phyloP scores from a whole-genome alignment of 2,797 vertebrate genomes.

The Acestrorhynchus altus region DNA sequence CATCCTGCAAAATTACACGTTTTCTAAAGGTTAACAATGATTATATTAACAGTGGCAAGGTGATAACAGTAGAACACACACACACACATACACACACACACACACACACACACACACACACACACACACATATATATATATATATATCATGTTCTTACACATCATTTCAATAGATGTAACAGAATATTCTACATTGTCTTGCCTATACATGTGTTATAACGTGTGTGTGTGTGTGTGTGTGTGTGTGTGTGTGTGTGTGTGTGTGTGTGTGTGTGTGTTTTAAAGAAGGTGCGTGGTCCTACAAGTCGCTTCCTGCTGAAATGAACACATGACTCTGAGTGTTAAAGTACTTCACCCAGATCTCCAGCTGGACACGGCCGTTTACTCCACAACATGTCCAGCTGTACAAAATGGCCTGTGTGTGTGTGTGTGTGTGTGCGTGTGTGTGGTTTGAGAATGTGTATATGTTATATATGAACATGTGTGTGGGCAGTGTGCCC shows the following conservation, averaged over 20 bases:
- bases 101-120: no score
- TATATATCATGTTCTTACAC: no score
- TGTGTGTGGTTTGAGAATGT: not conserved
- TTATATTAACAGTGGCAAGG: no score
- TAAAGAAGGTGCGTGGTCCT: not conserved
- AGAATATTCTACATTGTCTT: no score
- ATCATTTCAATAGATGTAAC: no score
- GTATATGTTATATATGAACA: slow-evolving; percentile 20
- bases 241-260: not conserved
- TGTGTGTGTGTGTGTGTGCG: slow-evolving; percentile 46
- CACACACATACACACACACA: no score
- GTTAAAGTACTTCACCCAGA: slow-evolving; percentile 56
- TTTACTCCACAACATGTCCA: slow-evolving; percentile 60
- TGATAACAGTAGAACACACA: no score
- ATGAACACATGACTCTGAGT: slow-evolving; percentile 24
- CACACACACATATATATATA: no score
- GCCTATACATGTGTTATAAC: no score
- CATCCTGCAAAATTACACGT: no score
- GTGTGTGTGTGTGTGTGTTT: not conserved
- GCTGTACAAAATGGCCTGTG: slow-evolving; percentile 68
- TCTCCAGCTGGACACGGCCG: slow-evolving; percentile 51
- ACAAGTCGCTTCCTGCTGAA: not conserved
- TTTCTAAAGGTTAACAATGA: no score
- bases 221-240: not conserved
- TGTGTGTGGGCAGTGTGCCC: not conserved